A percentile compares a stretch with the other conserved stretches of the same genome.
Conservation (phyloP, 2,888 invertebrate genomes). For the Tenthredo distinguenda region DNA sequence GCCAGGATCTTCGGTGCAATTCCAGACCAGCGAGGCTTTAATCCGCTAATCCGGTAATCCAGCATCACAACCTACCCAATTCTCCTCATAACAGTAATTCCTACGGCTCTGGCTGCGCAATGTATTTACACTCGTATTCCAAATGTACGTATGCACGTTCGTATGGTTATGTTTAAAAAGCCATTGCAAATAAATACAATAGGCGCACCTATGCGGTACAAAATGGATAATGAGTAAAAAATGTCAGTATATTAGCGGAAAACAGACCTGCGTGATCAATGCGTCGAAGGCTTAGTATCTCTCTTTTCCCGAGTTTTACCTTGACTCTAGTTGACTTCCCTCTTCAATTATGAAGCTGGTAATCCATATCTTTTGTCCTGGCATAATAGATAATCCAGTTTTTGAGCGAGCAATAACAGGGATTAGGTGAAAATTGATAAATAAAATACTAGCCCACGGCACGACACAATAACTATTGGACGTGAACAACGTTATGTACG, state of each 20-base stretch:
- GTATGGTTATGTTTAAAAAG: constrained; percentile 20
- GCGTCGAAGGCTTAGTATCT: neutral
- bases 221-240: neutral
- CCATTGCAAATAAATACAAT: constrained; percentile 8
- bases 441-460: neutral
- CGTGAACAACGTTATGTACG: constrained; percentile 5
- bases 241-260: neutral
- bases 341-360: neutral
- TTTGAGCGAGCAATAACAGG: neutral
- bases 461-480: constrained; percentile 17
- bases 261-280: neutral
- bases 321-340: neutral
- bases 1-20: constrained; percentile 38
- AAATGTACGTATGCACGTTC: constrained; percentile 28
- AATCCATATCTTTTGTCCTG: neutral
- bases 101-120: constrained; percentile 11
- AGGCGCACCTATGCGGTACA: neutral
- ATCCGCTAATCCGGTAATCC: constrained; percentile 44
- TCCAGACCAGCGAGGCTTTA: constrained; percentile 10
- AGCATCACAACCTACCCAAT: constrained; percentile 49
- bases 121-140: constrained; percentile 21
- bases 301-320: neutral
- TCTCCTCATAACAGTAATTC: constrained; percentile 44
- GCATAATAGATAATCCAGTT: neutral
- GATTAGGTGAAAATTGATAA: neutral